Conservation (phyloP, 1,140 invertebrate genomes). For the Mamestra configurata region DNA sequence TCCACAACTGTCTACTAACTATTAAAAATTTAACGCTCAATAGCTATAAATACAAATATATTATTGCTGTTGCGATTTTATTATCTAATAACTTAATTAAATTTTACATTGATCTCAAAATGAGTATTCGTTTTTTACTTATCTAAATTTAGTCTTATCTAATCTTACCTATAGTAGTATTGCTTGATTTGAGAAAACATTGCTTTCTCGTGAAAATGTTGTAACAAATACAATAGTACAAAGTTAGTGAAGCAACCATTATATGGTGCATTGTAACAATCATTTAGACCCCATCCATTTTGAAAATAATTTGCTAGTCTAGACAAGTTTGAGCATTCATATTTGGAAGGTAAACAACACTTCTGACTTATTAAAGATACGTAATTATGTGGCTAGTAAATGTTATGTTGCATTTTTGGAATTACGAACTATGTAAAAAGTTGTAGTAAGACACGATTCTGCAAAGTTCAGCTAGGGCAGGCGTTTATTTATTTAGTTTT, state of each 20-base stretch:
- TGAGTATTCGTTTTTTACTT: conserved; percentile 85
- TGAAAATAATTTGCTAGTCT: conserved; percentile 50
- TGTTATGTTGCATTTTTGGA: neutral
- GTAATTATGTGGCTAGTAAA: conserved; percentile 2
- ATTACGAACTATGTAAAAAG: conserved; percentile 7
- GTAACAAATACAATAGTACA: conserved; percentile 75
- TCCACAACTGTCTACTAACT: conserved; percentile 84
- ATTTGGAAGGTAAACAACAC: conserved; percentile 36
- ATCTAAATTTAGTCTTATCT: conserved; percentile 77
- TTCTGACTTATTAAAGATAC: conserved; percentile 23
- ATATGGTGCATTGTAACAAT: conserved; percentile 79
- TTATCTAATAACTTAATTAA: conserved; percentile 80
- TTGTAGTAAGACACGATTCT: conserved; percentile 20
- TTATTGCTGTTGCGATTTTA: conserved; percentile 86
- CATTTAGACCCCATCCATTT: conserved; percentile 54
- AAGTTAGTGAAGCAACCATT: conserved; percentile 78
- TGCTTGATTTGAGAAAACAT: conserved; percentile 84
- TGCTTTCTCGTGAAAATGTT: conserved; percentile 74
- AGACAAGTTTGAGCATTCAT: conserved; percentile 45
- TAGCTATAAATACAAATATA: conserved; percentile 88
- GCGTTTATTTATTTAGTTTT: neutral
- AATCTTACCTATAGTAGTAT: conserved; percentile 82
- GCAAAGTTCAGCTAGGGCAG: neutral
- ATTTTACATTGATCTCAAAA: conserved; percentile 85
- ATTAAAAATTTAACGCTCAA: conserved; percentile 87